These are phyloP conservation scores for Stegodyphus mimosarum DNA, from an alignment of 1,140 invertebrate genomes.

Conservation along the genomic window DNA sequence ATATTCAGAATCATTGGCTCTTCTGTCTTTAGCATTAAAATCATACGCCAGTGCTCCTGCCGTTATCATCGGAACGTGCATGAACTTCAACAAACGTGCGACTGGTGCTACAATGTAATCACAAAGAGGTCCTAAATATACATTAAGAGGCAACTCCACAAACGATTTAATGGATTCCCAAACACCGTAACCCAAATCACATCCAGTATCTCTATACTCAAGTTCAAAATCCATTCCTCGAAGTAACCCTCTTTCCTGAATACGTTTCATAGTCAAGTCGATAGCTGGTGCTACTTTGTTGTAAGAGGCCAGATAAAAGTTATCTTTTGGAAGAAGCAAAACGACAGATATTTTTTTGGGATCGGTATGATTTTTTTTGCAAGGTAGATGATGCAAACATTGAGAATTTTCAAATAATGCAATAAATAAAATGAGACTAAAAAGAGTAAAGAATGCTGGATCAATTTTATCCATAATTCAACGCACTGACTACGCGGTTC, in stretches of 20 bases:
- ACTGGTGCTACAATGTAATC: constrained; percentile 92
- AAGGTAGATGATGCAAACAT: background rate
- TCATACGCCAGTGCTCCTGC: constrained; percentile 23
- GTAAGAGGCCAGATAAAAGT: constrained; percentile 6
- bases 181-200: constrained; percentile 6
- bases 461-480: no score
- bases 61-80: constrained; percentile 25
- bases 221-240: background rate
- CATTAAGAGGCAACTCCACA: constrained; percentile 73
- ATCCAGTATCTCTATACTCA: constrained; percentile 63
- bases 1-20: constrained; percentile 20
- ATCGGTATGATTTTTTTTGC: background rate
- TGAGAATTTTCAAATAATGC: background rate
- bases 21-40: background rate
- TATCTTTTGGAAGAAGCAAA: constrained; percentile 11
- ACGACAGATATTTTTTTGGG: constrained; percentile 22
- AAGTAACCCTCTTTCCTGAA: background rate
- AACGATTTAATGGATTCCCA: constrained; percentile 21
- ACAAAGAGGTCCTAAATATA: constrained; percentile 89
- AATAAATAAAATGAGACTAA: no score
- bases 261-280: background rate
- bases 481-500: no score
- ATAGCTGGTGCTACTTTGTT: constrained; percentile 5
- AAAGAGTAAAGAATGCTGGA: no score
- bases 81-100: constrained; percentile 71